Base-by-base conservation (phyloP, 2,797 vertebrate species). In the Antennarius maculatus region DNA sequence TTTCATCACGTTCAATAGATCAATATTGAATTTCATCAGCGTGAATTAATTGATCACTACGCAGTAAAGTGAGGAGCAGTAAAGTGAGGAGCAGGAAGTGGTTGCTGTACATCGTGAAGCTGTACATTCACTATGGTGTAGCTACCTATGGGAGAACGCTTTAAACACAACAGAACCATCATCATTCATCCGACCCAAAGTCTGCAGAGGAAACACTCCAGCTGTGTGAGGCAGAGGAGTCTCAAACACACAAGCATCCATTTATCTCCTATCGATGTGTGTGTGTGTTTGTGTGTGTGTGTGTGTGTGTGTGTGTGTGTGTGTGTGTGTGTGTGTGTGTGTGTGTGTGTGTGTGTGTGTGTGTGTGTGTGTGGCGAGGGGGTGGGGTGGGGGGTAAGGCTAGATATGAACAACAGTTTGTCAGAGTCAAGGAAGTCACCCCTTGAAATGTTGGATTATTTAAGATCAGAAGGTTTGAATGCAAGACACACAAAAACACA, bases 391-490 rank as follows among this genome's bases (percentile, higher is more conserved):
- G 39, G 7, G 27, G 31, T 77, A 89, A 54, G 0, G 39, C 75
- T 80, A 76, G 62, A 88, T 86, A 68, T 87, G 78, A 91, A 87
- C 74, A 85, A 81, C 56, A 80, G 78, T 39, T 39, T 37, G 46
- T 63, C 37, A 62, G 31, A 74, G 52, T 54, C 6, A 62, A 71
- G 66, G 83, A 84, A 81, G 78, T 88, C 69, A 56, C 83, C 85
- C 89, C 91, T 90, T 91, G 88, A 34, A 5, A 8, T 34, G 88
- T 88, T 49, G 49, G 55, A 76, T 81, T 82, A 78, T 90, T 90
- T 85, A 82, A 82, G 84, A 88, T 90, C 84, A 86, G 86, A 86
- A 70, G 63, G 77, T 66, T 63, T 60, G 66, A 79, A 87, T 81
- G 79, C 79, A 83, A 77, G 58, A 43, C 39, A 65, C 17, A 46